These are phyloP conservation scores for Brassicogethes aeneus DNA, from an alignment of 2,888 invertebrate species.

Conservation along the genomic window DNA sequence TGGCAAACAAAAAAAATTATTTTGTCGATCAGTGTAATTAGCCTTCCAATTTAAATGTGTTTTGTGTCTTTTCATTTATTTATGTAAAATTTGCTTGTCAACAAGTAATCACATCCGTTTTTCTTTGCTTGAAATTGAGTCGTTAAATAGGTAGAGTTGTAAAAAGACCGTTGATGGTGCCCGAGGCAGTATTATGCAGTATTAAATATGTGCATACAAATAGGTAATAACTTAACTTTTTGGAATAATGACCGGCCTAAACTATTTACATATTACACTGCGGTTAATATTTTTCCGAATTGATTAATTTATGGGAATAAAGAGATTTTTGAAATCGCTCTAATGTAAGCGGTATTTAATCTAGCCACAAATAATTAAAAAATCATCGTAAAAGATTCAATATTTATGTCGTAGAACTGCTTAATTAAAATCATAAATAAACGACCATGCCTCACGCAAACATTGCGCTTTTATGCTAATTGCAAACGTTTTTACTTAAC, in stretches of 20 bases:
- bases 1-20: too few relatives aligned
- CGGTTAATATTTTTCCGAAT: slow-evolving; percentile 9
- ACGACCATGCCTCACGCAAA: slow-evolving; percentile 29
- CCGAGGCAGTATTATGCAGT: not conserved
- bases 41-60: too few relatives aligned
- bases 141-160: not conserved
- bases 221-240: slow-evolving; percentile 12
- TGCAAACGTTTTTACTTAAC: slow-evolving; percentile 14
- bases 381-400: slow-evolving; percentile 11
- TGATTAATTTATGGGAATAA: slow-evolving; percentile 11
- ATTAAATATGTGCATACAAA: slow-evolving; percentile 11
- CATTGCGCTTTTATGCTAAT: slow-evolving; percentile 29
- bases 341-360: slow-evolving; percentile 14
- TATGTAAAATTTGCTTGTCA: too few relatives aligned
- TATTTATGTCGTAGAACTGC: slow-evolving; percentile 22
- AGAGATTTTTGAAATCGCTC: slow-evolving; percentile 11
- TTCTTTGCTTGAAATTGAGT: not conserved
- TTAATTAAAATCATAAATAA: slow-evolving; percentile 31
- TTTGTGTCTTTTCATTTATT: too few relatives aligned
- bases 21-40: too few relatives aligned
- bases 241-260: slow-evolving; percentile 8
- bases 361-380: slow-evolving; percentile 8
- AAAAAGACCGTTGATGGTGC: not conserved
- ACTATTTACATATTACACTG: slow-evolving; percentile 1
- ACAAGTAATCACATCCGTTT: not conserved